Percentiles rank a stretch among this genome's conserved stretches.
Evolutionary conservation across 2,113 vertebrate genomes (phyloP).

Genomic region (Oncorhynchus mykiss): DNA sequence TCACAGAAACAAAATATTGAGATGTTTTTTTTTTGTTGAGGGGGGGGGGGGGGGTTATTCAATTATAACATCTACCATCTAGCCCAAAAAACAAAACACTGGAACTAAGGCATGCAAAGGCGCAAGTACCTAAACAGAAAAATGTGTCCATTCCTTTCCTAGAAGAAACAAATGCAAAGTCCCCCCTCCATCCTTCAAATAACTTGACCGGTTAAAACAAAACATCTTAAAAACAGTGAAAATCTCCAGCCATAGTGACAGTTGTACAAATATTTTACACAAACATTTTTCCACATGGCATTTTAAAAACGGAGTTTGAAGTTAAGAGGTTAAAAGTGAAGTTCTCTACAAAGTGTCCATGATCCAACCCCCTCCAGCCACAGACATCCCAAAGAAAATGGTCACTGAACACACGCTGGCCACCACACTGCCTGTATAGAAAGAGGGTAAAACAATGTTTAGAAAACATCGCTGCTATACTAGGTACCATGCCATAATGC

Average conservation of each 20-base stretch:
- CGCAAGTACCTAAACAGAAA: constrained; percentile 55
- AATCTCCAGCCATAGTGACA: constrained; percentile 80
- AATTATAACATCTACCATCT: constrained; percentile 51
- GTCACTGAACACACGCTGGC: constrained; percentile 38
- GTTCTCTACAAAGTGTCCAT: constrained; percentile 67
- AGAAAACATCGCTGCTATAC: neutral
- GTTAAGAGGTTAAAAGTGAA: constrained; percentile 76
- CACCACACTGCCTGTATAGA: constrained; percentile 36
- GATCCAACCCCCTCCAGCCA: constrained; percentile 60
- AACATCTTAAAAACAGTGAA: constrained; percentile 63
- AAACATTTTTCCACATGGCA: constrained; percentile 71
- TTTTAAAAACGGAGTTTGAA: constrained; percentile 84
- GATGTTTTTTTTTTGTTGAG: neutral
- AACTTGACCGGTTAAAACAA: constrained; percentile 82
- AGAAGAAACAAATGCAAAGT: constrained; percentile 43
- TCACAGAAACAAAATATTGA: constrained; percentile 20
- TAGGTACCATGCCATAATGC: too few species aligned
- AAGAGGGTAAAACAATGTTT: neutral
- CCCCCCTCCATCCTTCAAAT: constrained; percentile 66
- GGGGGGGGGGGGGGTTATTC: constrained; percentile 20
- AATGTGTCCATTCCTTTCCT: constrained; percentile 10
- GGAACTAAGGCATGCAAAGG: constrained; percentile 70
- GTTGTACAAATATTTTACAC: constrained; percentile 88
- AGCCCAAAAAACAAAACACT: constrained; percentile 63
- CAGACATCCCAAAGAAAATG: constrained; percentile 43